phyloP scores from a whole-genome alignment of 2,888 invertebrate species.

The Apeira syringaria region DNA sequence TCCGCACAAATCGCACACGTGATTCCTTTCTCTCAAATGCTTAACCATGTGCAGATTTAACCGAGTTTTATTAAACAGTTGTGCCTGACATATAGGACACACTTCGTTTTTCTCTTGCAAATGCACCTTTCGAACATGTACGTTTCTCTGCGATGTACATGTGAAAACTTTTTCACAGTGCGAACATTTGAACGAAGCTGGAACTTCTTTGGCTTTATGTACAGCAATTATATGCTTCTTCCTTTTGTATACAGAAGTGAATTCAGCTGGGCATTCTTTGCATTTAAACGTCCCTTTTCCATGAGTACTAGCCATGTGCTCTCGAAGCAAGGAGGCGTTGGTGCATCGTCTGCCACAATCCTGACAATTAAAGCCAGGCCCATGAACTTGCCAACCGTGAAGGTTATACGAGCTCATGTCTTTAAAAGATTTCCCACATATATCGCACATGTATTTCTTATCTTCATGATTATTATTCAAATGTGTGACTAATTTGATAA shows the following conservation, averaged over 20 bases:
- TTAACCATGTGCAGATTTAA: slow-evolving; percentile 64
- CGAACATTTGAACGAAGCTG: slow-evolving; percentile 37
- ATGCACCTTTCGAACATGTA: slow-evolving; percentile 50
- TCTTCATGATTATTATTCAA: slow-evolving; percentile 19
- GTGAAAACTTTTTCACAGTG: slow-evolving; percentile 51
- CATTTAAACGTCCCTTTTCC: slow-evolving; percentile 43
- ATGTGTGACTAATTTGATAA: slow-evolving; percentile 21
- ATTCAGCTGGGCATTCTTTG: slow-evolving; percentile 41
- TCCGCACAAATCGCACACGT: slow-evolving; percentile 79
- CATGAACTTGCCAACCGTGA: slow-evolving; percentile 18
- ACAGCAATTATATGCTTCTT: slow-evolving; percentile 42
- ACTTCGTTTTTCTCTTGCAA: slow-evolving; percentile 50
- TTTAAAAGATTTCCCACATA: slow-evolving; percentile 21
- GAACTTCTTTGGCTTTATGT: slow-evolving; percentile 39
- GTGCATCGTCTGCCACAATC: slow-evolving; percentile 43
- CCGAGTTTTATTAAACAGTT: slow-evolving; percentile 48
- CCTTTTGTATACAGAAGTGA: slow-evolving; percentile 41
- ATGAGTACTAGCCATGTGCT: slow-evolving; percentile 43
- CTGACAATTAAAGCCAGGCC: slow-evolving; percentile 34
- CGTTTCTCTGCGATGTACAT: slow-evolving; percentile 44
- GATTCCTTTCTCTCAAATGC: slow-evolving; percentile 69
- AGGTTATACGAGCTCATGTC: slow-evolving; percentile 8
- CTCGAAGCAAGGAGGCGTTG: slow-evolving; percentile 18
- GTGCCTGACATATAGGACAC: slow-evolving; percentile 50
- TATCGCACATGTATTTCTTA: slow-evolving; percentile 21